phyloP scores from a whole-genome alignment of 2,888 invertebrate genomes.

The Machimus atricapillus region DNA sequence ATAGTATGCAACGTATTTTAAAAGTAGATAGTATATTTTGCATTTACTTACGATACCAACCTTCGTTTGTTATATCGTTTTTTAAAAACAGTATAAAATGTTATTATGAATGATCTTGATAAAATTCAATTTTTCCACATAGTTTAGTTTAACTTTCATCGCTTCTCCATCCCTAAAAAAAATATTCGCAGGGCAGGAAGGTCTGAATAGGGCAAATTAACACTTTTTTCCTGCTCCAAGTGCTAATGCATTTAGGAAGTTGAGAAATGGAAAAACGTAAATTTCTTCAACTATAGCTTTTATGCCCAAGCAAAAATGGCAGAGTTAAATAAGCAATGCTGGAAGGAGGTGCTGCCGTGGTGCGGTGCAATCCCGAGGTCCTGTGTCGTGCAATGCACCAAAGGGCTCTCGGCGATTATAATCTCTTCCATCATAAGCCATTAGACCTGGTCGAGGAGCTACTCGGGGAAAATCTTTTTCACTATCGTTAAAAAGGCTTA shows the following conservation, averaged over 20 bases:
- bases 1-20: no score
- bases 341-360: background rate
- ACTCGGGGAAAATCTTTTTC: background rate
- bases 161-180: background rate
- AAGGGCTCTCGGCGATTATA: background rate
- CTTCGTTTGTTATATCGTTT: no score
- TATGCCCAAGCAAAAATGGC: background rate
- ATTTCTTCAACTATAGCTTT: background rate
- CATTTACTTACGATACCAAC: no score
- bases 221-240: background rate
- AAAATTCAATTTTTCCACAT: no score
- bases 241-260: background rate
- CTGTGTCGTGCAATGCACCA: background rate
- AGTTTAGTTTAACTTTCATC: background rate
- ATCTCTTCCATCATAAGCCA: background rate
- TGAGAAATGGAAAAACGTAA: background rate
- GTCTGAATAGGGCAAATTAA: background rate
- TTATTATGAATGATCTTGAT: no score
- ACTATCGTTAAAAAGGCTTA: constrained; percentile 22
- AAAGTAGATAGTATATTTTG: no score
- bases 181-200: background rate
- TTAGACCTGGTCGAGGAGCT: background rate
- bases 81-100: no score
- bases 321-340: background rate
- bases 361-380: background rate